A percentile compares a stretch with the other conserved stretches of the same genome.
Evolutionary conservation across 2,888 invertebrate genomes (phyloP).

Genomic region (Odiellus spinosus): DNA sequence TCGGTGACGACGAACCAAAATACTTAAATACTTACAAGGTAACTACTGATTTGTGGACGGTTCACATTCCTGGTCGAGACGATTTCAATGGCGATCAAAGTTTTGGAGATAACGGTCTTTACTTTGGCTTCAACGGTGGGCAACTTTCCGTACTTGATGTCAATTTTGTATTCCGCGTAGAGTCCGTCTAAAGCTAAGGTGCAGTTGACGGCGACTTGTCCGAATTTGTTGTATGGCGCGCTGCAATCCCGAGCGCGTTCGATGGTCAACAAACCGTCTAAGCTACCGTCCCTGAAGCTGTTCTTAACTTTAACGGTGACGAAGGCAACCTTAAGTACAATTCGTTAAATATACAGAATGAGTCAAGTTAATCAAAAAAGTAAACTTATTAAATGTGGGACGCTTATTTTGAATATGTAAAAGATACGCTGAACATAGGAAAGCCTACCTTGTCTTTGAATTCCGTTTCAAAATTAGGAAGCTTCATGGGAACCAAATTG

Average conservation of each 20-base stretch:
- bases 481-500: no score
- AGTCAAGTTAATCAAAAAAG: no score
- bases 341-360: constrained; percentile 7
- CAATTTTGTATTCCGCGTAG: constrained; percentile 1
- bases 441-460: no score
- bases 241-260: constrained; percentile 3
- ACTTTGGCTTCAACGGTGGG: constrained; percentile 4
- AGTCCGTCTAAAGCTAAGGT: constrained; percentile 5
- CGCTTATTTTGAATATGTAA: no score
- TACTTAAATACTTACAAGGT: background rate
- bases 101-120: constrained; percentile 2
- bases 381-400: no score
- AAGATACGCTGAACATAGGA: no score
- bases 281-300: constrained; percentile 2
- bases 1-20: background rate
- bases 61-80: background rate
- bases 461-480: no score
- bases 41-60: background rate
- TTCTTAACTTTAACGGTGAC: constrained; percentile 5
- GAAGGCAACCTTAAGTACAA: background rate
- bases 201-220: constrained; percentile 3
- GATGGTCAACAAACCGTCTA: constrained; percentile 1
- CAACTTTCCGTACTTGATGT: constrained; percentile 9
- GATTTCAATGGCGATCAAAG: constrained; percentile 1
- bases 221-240: background rate